Conservation (phyloP, 2,797 vertebrate genomes). For the Ficedula albicollis region DNA sequence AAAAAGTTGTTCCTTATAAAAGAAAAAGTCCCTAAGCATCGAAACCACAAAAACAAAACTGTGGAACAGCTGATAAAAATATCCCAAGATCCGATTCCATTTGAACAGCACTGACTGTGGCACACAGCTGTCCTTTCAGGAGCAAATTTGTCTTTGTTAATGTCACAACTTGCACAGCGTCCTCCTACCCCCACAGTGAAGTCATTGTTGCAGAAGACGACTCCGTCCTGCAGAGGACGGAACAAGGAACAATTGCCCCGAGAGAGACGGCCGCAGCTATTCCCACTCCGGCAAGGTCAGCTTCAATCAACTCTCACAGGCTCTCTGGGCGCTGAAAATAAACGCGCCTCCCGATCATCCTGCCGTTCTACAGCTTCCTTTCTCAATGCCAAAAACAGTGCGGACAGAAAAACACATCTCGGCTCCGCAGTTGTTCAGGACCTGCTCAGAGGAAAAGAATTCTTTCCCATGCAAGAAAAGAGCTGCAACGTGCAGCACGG, state of each 20-base stretch:
- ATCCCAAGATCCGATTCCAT: neutral
- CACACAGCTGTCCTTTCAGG: constrained; percentile 37
- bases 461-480: constrained; percentile 59
- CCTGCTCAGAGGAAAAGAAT: constrained; percentile 40
- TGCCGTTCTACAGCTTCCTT: constrained; percentile 51
- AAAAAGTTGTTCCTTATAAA: constrained; percentile 6
- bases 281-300: constrained; percentile 74
- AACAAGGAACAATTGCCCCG: constrained; percentile 70
- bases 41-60: neutral
- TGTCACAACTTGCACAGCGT: constrained; percentile 31
- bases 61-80: constrained; percentile 9
- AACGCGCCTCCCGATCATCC: constrained; percentile 56
- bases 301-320: constrained; percentile 36
- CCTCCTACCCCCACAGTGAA: constrained; percentile 65
- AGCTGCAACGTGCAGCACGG: constrained; percentile 70
- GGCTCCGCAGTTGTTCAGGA: constrained; percentile 53
- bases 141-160: constrained; percentile 45
- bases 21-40: neutral
- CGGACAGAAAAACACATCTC: constrained; percentile 18
- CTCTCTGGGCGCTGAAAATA: constrained; percentile 42
- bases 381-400: neutral
- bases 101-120: constrained; percentile 14
- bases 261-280: constrained; percentile 55
- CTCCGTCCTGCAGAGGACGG: constrained; percentile 24
- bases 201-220: constrained; percentile 58